Percentiles rank a stretch among this genome's conserved stretches.
Conservation (phyloP, 53 echinoderm and acorn worm genomes). For the Mesocentrotus franciscanus region DNA sequence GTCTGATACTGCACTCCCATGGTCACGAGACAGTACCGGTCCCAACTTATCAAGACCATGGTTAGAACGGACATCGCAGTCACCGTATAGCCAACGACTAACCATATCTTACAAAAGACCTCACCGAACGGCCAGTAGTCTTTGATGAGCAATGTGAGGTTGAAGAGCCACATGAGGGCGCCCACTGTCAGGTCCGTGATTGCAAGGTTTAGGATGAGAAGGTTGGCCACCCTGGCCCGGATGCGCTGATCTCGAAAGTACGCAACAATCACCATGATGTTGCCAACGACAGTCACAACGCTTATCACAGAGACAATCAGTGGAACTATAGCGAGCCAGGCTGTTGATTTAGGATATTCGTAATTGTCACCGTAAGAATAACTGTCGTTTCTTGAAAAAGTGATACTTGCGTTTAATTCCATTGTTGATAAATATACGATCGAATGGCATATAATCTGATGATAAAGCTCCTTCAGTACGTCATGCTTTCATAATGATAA, state of each 20-base stretch:
- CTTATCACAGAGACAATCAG: constrained; percentile 54
- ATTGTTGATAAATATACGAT: no score
- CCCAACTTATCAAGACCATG: constrained; percentile 80
- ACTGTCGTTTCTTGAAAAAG: no score
- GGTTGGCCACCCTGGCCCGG: constrained; percentile 67
- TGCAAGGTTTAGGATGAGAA: constrained; percentile 80
- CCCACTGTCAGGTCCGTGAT: constrained; percentile 75
- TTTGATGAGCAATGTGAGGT: constrained; percentile 70
- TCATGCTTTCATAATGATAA: no score
- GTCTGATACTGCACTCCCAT: constrained; percentile 44
- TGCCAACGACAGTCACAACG: constrained; percentile 75
- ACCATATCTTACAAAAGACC: constrained; percentile 77
- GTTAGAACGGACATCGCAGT: constrained; percentile 66
- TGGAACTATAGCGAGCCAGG: constrained; percentile 29
- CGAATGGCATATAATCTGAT: no score
- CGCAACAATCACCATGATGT: constrained; percentile 71
- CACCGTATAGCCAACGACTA: constrained; percentile 72
- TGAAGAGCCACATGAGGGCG: constrained; percentile 64
- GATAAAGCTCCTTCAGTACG: no score
- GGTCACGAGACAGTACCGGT: constrained; percentile 58
- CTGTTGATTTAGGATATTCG: background rate
- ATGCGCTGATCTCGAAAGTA: constrained; percentile 70
- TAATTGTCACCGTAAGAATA: background rate
- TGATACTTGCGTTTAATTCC: no score
- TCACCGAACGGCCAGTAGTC: constrained; percentile 78